These are phyloP conservation scores for Panopea generosa DNA, from an alignment of 2,888 invertebrate species.

Conservation along the genomic window DNA sequence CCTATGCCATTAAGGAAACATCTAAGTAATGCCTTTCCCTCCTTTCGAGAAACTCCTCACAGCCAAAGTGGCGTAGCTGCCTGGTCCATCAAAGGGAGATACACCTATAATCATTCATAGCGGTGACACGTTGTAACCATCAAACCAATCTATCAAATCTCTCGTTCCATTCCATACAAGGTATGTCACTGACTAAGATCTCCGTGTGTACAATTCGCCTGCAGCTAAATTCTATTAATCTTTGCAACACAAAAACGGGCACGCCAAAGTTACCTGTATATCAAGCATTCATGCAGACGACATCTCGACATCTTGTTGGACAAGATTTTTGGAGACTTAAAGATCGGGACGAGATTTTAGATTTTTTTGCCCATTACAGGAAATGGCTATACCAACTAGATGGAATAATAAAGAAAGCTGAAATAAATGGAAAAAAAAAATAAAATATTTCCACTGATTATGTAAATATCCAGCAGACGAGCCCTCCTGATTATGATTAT, in stretches of 20 bases:
- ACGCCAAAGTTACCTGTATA: conserved; percentile 46
- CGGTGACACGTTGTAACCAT: conserved; percentile 47
- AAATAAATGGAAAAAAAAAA: no score
- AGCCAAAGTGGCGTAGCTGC: background rate
- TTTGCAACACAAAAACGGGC: conserved; percentile 48
- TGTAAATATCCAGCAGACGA: no score
- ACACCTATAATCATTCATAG: conserved; percentile 48
- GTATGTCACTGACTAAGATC: conserved; percentile 45
- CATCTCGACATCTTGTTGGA: conserved; percentile 4
- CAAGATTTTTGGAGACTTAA: background rate
- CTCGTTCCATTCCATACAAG: conserved; percentile 40
- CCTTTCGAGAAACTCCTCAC: background rate
- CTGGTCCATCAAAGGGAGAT: background rate
- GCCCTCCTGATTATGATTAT: no score
- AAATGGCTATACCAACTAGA: no score
- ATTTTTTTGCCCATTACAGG: no score
- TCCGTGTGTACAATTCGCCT: conserved; percentile 34
- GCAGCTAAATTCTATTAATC: conserved; percentile 52
- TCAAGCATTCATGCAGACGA: conserved; percentile 5
- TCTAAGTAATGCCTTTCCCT: conserved; percentile 10
- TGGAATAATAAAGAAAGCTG: no score
- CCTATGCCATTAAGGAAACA: conserved; percentile 7
- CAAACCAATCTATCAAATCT: conserved; percentile 55
- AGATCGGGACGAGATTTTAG: no score
- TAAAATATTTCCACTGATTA: no score